Conservation (phyloP, 2,888 invertebrate species). For the Diachrysia chrysitis region DNA sequence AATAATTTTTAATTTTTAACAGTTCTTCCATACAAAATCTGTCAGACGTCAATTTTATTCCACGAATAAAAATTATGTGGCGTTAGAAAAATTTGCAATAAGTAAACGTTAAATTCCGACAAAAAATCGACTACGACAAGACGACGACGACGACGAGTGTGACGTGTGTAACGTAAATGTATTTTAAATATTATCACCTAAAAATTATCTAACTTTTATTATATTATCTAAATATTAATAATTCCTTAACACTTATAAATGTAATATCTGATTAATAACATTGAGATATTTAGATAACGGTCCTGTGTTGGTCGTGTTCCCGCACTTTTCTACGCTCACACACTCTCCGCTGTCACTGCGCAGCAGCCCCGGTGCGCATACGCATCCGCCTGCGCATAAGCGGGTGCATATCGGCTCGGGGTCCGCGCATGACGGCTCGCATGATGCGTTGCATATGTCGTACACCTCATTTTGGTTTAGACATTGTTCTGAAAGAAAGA, state of each 20-base stretch:
- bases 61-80: no score
- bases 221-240: no score
- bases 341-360: constrained; percentile 74
- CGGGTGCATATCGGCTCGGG: constrained; percentile 81
- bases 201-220: not conserved
- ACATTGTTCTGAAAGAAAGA: constrained; percentile 74
- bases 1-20: no score
- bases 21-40: no score
- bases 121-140: no score
- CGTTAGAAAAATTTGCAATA: no score
- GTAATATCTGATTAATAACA: constrained; percentile 77
- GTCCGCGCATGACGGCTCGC: constrained; percentile 78
- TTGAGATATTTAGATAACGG: constrained; percentile 74
- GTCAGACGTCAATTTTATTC: no score
- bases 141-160: no score
- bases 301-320: constrained; percentile 70
- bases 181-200: not conserved
- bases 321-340: constrained; percentile 77
- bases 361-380: constrained; percentile 78
- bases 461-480: constrained; percentile 79
- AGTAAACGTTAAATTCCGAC: no score
- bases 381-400: constrained; percentile 77
- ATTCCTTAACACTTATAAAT: constrained; percentile 55
- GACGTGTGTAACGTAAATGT: no score
- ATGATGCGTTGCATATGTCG: constrained; percentile 77